Percentiles rank a stretch among this genome's conserved stretches.
Conservation (phyloP, 2,113 vertebrate species). For the Boleophthalmus pectinirostris region DNA sequence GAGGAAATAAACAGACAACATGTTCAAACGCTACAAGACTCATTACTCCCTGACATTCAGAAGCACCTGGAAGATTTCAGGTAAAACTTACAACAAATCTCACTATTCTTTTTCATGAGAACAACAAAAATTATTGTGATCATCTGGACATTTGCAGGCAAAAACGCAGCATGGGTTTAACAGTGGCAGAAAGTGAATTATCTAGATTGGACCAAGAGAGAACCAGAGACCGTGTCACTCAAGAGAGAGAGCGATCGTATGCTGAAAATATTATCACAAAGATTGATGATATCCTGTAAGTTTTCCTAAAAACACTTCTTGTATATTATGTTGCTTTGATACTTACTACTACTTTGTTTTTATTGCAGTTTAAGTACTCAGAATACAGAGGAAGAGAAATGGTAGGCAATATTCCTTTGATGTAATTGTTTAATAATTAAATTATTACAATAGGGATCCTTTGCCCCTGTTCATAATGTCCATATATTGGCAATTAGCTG, state of each 20-base stretch:
- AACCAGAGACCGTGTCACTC: conserved; percentile 81
- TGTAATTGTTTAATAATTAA: background rate
- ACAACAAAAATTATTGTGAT: background rate
- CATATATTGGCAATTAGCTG: conserved; percentile 9
- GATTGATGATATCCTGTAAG: conserved; percentile 95
- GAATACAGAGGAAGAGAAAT: conserved; percentile 90
- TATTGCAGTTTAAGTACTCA: conserved; percentile 84
- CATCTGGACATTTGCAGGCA: conserved; percentile 78
- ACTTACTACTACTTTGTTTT: conserved; percentile 22
- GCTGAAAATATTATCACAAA: conserved; percentile 91
- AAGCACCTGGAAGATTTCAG: conserved; percentile 95
- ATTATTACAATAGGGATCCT: conserved; percentile 12
- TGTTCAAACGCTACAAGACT: conserved; percentile 91
- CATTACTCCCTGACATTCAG: conserved; percentile 88
- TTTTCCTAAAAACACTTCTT: conserved; percentile 1
- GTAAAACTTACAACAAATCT: conserved; percentile 60
- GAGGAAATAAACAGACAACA: conserved; percentile 93
- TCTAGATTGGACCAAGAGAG: conserved; percentile 86
- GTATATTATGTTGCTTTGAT: background rate
- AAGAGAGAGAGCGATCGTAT: conserved; percentile 89
- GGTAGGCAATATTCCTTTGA: conserved; percentile 71
- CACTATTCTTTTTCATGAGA: background rate
- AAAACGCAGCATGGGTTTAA: conserved; percentile 96
- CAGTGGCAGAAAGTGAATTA: conserved; percentile 90
- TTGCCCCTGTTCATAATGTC: conserved; percentile 27